Base-by-base conservation (phyloP, 2,797 vertebrate species). In the Etheostoma perlongum region DNA sequence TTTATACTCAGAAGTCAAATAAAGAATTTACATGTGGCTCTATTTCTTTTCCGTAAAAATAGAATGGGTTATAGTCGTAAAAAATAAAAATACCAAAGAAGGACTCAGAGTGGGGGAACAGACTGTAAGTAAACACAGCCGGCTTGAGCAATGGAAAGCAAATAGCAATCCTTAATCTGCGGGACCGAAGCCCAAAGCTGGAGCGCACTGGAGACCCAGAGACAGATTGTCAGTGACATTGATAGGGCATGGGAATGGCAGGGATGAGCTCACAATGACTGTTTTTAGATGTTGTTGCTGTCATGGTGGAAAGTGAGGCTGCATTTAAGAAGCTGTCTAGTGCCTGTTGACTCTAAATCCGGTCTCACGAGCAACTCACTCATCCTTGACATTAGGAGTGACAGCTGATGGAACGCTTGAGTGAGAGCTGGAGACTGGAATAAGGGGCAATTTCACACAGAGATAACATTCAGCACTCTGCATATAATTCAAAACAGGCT, bases 121-220 rank as follows among this genome's bases (percentile, higher is more conserved):
- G 88, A 83, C 83, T 74, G 76, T 78, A 67, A 67, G 78, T 81
- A 92, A 94, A 92, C 87, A 93, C n/a, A 72, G 77, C 65, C 30
- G 64, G 60, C 66, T 74, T 69, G 65, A 88, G 83, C 52, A 74
- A 62, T 6, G 60, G 54, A 78, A 79, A 67, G 21, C 55, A 83
- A 86, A 87, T 62, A 73, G 65, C 52, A 46, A 48, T 6, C n/a
- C 54, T 71, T 88, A 83, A 83, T 84, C 75, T 72, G 60, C 0
- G 18, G 63, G 44, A 82, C 53, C 51, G 16, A 55, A 76, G 76
- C 47, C 83, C 47, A 16, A 59, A 77, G 63, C 74, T 85, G 68
- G 78, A 92, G 77, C 4, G 11, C 61, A 12, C 15, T 62, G 12
- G 14, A 73, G 60, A 33, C 68, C 44, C 46, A 3, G 58, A 72